These are phyloP conservation scores for Pardalotus punctatus DNA, from an alignment of 2,113 vertebrate species.

Conservation along the genomic window DNA sequence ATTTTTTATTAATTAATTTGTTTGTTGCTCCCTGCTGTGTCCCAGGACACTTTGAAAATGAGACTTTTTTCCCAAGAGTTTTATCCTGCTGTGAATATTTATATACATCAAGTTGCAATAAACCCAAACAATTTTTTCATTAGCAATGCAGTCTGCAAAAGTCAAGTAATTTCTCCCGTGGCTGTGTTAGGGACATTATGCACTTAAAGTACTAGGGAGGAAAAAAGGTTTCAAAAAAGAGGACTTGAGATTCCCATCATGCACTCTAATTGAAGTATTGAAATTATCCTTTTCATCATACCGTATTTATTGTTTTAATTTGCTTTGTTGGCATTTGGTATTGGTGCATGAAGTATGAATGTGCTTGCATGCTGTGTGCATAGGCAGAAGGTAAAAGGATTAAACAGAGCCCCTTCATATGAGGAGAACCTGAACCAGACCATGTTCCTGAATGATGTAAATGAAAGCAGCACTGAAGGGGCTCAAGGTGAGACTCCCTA, in stretches of 20 bases:
- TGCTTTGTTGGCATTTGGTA: not conserved
- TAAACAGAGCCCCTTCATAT: not conserved
- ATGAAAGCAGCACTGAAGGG: not conserved
- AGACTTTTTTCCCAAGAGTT: not conserved
- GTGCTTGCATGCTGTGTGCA: not conserved
- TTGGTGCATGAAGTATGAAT: not conserved
- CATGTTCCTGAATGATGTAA: not conserved
- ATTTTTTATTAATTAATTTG: not conserved
- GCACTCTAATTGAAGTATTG: not conserved
- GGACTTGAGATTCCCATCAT: not conserved
- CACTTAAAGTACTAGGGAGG: not conserved
- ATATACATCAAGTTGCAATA: slow-evolving; percentile 6
- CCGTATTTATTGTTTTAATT: slow-evolving; percentile 23
- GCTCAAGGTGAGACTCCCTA: not conserved
- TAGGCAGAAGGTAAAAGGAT: not conserved
- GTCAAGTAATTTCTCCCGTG: slow-evolving; percentile 7
- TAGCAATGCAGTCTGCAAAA: slow-evolving; percentile 3
- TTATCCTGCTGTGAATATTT: slow-evolving; percentile 21
- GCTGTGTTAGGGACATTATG: not conserved
- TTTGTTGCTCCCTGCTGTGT: not conserved
- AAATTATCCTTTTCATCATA: not conserved
- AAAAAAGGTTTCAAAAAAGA: not conserved
- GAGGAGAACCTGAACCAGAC: not conserved
- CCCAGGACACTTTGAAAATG: not conserved
- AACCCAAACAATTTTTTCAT: slow-evolving; percentile 18